Base-by-base conservation (phyloP, 2,113 vertebrate genomes). In the Lepisosteus oculatus region DNA sequence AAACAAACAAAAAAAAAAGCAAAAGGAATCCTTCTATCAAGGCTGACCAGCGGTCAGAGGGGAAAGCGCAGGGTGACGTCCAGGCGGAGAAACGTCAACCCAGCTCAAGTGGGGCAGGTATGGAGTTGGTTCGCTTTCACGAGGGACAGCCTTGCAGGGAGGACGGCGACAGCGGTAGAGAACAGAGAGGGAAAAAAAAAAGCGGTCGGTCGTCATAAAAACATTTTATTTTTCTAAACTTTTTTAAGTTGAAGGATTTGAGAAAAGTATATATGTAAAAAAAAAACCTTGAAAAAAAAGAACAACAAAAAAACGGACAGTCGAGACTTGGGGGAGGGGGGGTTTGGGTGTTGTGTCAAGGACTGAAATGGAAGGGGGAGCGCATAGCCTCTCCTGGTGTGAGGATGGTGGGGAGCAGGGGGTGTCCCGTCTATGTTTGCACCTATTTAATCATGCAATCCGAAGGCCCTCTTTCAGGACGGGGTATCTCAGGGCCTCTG, bases 161-260 rank as follows among this genome's bases (percentile, higher is more conserved):
- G 76, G 78, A 83, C 29, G 2, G 14, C 14, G 13, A 61, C 59
- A 51, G 47, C 47, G 47, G 9, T 51, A 51, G 47, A 51, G 9
- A 51, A 51, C 47, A 69, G 68, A 84, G 82, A 84, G 78, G 74
- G 78, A 77, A 71, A 79, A 78, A 65, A 79, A 69, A 72, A 68
- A 67, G 71, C 61, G 74, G 76, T 71, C 82, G 80, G 86, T 87
- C 82, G 75, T 78, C 84, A 88, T 86, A 88, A 86, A 29, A 91
- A 90, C 88, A 81, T 90, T 89, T 91, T 91, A 91, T 91, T 91
- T 91, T 91, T 91, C 80, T 91, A 89, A 88, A 86, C 82, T 90
- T 91, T 91, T 90, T 89, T 88, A 88, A 88, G 88, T 88, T 91
- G 86, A 88, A 29, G 87, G 84, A 82, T 89, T 88, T 88, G 81